phyloP scores from a whole-genome alignment of 1,140 invertebrate species.

The Zophobas morio region DNA sequence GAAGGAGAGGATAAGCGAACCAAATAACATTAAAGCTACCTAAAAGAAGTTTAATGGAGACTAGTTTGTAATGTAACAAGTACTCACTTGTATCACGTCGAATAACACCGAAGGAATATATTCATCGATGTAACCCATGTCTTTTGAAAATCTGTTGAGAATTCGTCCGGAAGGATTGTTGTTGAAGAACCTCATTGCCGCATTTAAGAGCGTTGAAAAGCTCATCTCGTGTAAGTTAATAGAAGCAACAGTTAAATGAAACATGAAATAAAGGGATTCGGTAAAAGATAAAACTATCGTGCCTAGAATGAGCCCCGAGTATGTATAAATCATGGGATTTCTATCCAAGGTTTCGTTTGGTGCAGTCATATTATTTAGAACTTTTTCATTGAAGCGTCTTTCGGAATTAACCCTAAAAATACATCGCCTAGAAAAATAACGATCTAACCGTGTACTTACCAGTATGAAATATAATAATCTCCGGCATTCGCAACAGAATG shows the following conservation, averaged over 20 bases:
- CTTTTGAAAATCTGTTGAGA: conserved; percentile 71
- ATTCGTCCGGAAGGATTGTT: conserved; percentile 72
- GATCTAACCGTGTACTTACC: too few species aligned
- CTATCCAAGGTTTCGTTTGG: conserved; percentile 52
- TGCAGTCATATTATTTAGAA: conserved; percentile 41
- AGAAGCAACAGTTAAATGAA: conserved; percentile 61
- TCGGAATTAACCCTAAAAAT: conserved; percentile 64
- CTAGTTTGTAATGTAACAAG: too few species aligned
- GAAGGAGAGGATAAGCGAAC: conserved; percentile 76
- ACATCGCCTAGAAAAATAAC: too few species aligned
- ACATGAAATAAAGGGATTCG: conserved; percentile 60
- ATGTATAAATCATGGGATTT: conserved; percentile 65
- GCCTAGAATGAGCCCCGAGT: conserved; percentile 73
- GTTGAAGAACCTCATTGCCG: conserved; percentile 75
- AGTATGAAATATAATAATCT: too few species aligned
- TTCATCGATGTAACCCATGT: conserved; percentile 61
- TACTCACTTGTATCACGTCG: conserved; percentile 55
- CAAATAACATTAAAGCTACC: conserved; percentile 70
- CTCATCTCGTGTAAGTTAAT: conserved; percentile 76
- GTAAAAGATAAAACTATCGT: conserved; percentile 72
- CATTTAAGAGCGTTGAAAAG: conserved; percentile 74
- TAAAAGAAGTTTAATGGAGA: not conserved
- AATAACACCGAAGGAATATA: conserved; percentile 62
- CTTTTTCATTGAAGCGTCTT: conserved; percentile 56
- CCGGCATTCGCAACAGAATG: too few species aligned